These are phyloP conservation scores for Girardia tigrina DNA, from an alignment of 2,888 invertebrate genomes.

Conservation along the genomic window DNA sequence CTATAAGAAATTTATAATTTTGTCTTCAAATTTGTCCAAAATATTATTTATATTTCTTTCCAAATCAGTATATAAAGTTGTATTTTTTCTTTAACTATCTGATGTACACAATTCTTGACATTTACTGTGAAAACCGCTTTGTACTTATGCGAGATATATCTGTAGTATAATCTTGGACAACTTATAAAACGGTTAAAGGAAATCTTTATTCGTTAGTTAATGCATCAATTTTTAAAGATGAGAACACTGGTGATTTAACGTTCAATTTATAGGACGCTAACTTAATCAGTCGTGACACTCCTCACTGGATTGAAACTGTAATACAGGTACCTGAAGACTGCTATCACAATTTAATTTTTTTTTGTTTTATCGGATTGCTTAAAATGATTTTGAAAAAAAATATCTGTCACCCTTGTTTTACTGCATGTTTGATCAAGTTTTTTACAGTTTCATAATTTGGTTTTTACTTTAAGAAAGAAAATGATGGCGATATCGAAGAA, in stretches of 20 bases:
- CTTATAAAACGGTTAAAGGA: too few relatives aligned
- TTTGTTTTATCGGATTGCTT: not conserved
- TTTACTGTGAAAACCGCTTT: too few relatives aligned
- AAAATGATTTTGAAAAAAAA: not conserved
- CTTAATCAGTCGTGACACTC: conserved; percentile 33
- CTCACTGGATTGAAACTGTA: conserved; percentile 30
- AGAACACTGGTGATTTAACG: not conserved
- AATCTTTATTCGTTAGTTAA: too few relatives aligned
- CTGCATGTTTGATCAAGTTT: not conserved
- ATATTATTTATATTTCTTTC: too few relatives aligned
- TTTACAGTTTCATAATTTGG: conserved; percentile 6
- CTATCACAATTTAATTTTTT: conserved; percentile 13
- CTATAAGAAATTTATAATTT: too few relatives aligned
- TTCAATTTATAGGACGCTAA: conserved; percentile 8
- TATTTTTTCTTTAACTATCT: too few relatives aligned
- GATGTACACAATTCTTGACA: too few relatives aligned
- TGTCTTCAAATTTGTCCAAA: too few relatives aligned
- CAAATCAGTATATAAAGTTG: too few relatives aligned
- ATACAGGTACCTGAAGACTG: conserved; percentile 31
- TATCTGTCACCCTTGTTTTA: not conserved
- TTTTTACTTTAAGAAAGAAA: conserved; percentile 42
- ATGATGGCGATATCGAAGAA: conserved; percentile 48
- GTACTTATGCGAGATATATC: too few relatives aligned
- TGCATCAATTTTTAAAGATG: too few relatives aligned
- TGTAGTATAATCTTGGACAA: too few relatives aligned